A percentile compares a stretch with the other conserved stretches of the same genome.
Evolutionary conservation across 2,888 invertebrate genomes (phyloP).

Genomic region (Lithophane ornitopus): DNA sequence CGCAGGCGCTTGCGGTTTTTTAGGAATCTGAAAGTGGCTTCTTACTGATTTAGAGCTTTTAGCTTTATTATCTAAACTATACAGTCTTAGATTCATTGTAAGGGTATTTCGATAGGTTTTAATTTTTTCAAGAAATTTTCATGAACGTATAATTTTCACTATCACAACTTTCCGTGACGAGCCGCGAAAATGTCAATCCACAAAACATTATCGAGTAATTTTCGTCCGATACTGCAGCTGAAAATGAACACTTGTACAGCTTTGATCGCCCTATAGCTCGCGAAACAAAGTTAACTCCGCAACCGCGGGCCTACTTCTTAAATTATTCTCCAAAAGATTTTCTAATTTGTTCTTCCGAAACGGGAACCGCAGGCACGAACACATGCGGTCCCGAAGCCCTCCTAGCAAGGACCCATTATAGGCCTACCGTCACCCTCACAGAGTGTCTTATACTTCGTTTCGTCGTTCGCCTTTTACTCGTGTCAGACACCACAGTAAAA

Average conservation of each 20-base stretch:
- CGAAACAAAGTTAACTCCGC: constrained; percentile 81
- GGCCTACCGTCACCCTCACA: constrained; percentile 79
- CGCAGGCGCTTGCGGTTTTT: constrained; percentile 28
- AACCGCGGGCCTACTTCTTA: constrained; percentile 82
- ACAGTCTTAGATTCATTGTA: too few species aligned
- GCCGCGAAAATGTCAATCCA: constrained; percentile 25
- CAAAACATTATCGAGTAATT: constrained; percentile 29
- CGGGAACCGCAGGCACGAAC: constrained; percentile 77
- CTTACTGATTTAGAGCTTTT: background rate
- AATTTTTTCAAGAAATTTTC: too few species aligned
- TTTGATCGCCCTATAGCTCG: constrained; percentile 71
- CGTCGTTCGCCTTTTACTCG: constrained; percentile 76
- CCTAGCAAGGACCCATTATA: constrained; percentile 77
- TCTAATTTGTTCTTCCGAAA: constrained; percentile 87
- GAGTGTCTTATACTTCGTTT: constrained; percentile 79
- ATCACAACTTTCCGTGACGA: background rate
- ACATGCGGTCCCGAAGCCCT: constrained; percentile 75
- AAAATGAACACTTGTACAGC: constrained; percentile 74
- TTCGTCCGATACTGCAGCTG: constrained; percentile 71
- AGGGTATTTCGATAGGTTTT: too few species aligned
- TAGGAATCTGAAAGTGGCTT: background rate
- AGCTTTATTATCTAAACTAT: background rate
- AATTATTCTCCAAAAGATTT: constrained; percentile 90
- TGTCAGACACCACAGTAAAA: constrained; percentile 73
- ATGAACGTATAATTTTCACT: too few species aligned